Conservation (phyloP, 2,888 invertebrate genomes). For the Eilema depressum region DNA sequence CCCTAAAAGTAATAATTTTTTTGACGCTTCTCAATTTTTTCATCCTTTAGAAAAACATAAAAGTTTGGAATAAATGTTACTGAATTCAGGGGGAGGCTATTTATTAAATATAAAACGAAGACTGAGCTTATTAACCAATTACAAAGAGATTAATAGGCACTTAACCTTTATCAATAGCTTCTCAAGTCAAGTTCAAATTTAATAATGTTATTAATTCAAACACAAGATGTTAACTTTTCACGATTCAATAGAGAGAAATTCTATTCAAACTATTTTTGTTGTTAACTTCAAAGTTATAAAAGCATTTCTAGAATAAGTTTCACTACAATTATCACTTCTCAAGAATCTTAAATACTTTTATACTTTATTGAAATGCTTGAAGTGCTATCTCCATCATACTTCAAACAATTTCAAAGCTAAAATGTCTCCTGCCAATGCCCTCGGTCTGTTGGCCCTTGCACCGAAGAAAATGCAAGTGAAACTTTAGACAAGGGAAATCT, state of each 20-base stretch:
- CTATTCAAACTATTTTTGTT: neutral
- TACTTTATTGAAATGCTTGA: neutral
- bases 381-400: neutral
- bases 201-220: too few relatives aligned
- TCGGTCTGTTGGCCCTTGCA: conserved; percentile 40
- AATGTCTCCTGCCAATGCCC: conserved; percentile 21
- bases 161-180: too few relatives aligned
- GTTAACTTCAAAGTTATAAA: neutral
- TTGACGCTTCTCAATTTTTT: too few relatives aligned
- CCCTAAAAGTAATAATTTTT: too few relatives aligned
- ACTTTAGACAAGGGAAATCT: conserved; percentile 63
- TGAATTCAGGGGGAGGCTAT: too few relatives aligned
- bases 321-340: neutral
- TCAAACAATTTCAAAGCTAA: neutral
- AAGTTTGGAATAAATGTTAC: too few relatives aligned
- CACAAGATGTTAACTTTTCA: neutral
- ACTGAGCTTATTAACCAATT: too few relatives aligned
- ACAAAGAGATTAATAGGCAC: too few relatives aligned
- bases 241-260: neutral
- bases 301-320: neutral
- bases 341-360: neutral
- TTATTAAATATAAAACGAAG: too few relatives aligned
- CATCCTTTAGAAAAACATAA: too few relatives aligned
- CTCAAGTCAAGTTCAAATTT: too few relatives aligned
- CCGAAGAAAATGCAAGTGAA: conserved; percentile 74